phyloP scores from a whole-genome alignment of 2,888 invertebrate species.

The Drosophila merina region DNA sequence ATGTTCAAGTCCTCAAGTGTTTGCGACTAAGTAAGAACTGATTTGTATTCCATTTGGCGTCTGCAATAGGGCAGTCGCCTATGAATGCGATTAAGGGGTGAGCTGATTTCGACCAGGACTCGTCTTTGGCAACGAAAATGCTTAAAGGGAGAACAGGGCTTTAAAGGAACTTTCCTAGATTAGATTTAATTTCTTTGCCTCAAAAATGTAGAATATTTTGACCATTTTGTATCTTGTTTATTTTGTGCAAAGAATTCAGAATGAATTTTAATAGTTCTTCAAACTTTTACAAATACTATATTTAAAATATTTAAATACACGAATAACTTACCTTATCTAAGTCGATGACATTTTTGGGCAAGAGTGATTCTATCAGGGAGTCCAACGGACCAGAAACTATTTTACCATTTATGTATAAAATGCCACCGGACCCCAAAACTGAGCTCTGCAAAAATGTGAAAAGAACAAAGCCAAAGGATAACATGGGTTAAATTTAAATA shows the following conservation, averaged over 20 bases:
- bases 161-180: neutral
- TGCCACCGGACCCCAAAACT: constrained; percentile 83
- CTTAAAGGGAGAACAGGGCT: neutral
- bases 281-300: too few species aligned
- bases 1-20: constrained; percentile 42
- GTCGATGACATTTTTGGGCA: constrained; percentile 81
- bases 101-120: neutral
- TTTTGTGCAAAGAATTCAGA: too few species aligned
- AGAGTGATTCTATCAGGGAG: constrained; percentile 81
- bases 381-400: constrained; percentile 84
- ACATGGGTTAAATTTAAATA: constrained; percentile 26
- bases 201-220: neutral
- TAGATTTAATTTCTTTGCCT: neutral
- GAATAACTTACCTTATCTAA: constrained; percentile 81
- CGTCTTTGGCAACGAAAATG: neutral
- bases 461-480: constrained; percentile 6
- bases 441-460: constrained; percentile 73
- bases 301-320: neutral
- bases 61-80: neutral
- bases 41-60: constrained; percentile 32
- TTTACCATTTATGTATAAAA: constrained; percentile 83
- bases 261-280: too few species aligned
- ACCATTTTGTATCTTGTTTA: too few species aligned
- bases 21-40: constrained; percentile 33
- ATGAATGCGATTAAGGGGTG: constrained; percentile 6